Evolutionary conservation across 2,888 invertebrate species (phyloP), one percentile per base, ranked within the genome.

Genomic region (Chydorus sphaericus): DNA sequence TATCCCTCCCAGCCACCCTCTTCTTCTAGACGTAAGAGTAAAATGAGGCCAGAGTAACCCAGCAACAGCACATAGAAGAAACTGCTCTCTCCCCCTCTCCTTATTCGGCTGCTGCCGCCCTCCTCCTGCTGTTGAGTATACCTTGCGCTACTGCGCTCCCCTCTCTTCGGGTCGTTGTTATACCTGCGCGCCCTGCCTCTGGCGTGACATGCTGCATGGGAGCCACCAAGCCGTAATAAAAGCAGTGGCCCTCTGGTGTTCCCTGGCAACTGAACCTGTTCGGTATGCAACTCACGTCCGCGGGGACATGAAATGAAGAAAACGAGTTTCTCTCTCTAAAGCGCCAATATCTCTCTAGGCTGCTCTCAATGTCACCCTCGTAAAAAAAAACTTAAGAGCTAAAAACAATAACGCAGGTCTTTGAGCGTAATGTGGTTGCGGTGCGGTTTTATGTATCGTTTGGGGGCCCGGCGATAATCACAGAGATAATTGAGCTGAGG

Each of bases 31-130:
- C 11, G 10, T 5, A 39, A 16, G n/a, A 39, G 3, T 11, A 44
- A 44, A 44, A 44, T 44, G 44, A 44, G 44, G 44, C 23, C 44
- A 44, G 44, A 44, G 44, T 44, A 44, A 44, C 44, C 44, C 44
- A 44, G 28, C 44, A 44, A 28, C 44, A n/a, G n/a, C n/a, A n/a
- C n/a, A n/a, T n/a, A n/a, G n/a, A n/a, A n/a, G n/a, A n/a, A n/a
- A n/a, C n/a, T n/a, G n/a, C n/a, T n/a, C n/a, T n/a, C n/a, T n/a
- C n/a, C 23, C 28, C 44, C 16, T 36, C 36, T 44, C 44, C 44
- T 26, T 44, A 44, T 44, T 44, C 26, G 44, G 44, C 44, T 28
- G 23, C 44, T 14, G 16, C 20, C 14, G 7, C 6, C n/a, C 20
- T 28, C 44, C 28, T 44, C 44, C 28, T 44, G 28, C 44, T 28